These are phyloP conservation scores for Natator depressus DNA, from an alignment of 2,113 vertebrate species.

Conservation along the genomic window DNA sequence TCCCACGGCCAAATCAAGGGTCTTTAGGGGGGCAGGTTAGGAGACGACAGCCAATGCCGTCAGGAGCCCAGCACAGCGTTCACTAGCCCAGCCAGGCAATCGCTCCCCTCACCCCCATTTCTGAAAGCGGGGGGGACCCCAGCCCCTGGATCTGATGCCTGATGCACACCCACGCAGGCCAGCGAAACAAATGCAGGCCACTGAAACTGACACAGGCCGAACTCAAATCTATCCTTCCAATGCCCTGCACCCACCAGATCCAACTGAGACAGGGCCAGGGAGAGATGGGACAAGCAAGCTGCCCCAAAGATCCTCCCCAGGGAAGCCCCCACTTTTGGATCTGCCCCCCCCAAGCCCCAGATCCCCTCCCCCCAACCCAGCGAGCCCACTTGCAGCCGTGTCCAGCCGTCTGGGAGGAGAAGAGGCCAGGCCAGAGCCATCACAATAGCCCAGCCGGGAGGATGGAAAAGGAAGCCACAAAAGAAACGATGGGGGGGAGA, in stretches of 20 bases:
- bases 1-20: no score
- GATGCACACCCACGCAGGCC: no score
- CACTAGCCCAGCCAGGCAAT: background rate
- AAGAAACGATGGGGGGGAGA: background rate
- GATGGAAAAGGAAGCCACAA: background rate
- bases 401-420: no score
- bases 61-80: no score
- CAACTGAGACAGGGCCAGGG: background rate
- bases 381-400: background rate
- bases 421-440: background rate
- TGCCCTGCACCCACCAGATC: background rate
- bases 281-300: background rate
- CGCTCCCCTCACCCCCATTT: background rate
- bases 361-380: background rate
- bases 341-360: background rate
- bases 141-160: background rate
- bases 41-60: background rate
- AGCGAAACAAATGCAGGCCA: no score
- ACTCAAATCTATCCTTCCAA: background rate
- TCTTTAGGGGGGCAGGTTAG: background rate
- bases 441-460: background rate
- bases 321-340: background rate
- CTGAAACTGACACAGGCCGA: no score
- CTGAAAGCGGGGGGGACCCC: background rate
- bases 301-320: no score